Base-by-base conservation (phyloP, 92 coral and sea anemone species). In the Epizoanthus stellaris region DNA sequence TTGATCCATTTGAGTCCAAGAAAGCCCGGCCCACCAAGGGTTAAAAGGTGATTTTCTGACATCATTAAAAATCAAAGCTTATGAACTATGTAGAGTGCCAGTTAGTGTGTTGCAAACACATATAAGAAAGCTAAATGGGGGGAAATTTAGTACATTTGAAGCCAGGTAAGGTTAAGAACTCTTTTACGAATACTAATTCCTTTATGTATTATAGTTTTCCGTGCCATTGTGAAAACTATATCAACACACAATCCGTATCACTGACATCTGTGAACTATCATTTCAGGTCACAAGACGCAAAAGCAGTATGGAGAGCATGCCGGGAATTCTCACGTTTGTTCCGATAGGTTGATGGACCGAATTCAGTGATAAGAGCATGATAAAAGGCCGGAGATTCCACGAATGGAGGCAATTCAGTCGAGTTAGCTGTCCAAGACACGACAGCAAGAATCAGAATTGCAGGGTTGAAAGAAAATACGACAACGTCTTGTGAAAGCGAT, bases 301-400 rank as follows among this genome's bases (percentile, higher is more conserved):
- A 97, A 49, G 87, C 85, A 25, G 92, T 93, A 12, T 95, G 94
- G 90, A 93, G 91, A 75, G 90, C 97, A 42, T 89, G 98, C 40
- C 92, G 95, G 76, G 89, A 81, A 16, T 97, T 97, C 77, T 95
- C 99, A 21, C 88, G 98, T 69, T 75, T 97, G 42, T 97, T 91
- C 93, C 89, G 94, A 76, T 97, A 84, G 67, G 17, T 17, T 70
- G 19, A 67, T 16, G 54, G 54, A 54, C 43, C 20, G 56, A 52
- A 52, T 9, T 52, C 56, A 52, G 10, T 7, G 56, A 52, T 9
- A 3, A 52, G 10, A 52, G 56, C 56, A 9, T 9, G 56, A 9
- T 10, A 10, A 52, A 52, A 52, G 14, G 1, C 56, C 56, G 56
- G 9, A 45, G 52, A 45, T 45, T 10, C 52, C 52, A 1, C 14